Conservation (phyloP, 2,113 vertebrate species). For the Vanacampus margaritifer region DNA sequence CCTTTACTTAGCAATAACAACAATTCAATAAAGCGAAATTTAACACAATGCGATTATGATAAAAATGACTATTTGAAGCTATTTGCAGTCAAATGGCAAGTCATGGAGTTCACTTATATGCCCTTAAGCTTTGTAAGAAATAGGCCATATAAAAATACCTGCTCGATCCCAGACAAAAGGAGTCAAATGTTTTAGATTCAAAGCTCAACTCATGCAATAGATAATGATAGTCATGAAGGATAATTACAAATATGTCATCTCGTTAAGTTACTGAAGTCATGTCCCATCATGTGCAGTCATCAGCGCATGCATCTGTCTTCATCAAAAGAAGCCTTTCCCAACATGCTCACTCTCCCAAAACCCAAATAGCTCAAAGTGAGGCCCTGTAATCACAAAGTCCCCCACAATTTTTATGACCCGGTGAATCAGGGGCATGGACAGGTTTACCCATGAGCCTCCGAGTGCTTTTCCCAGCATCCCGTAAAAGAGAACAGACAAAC, state of each 20-base stretch:
- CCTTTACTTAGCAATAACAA: not conserved
- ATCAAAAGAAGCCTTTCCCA: conserved; percentile 47
- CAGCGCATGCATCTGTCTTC: conserved; percentile 53
- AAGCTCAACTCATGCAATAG: conserved; percentile 48
- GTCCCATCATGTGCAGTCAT: conserved; percentile 51
- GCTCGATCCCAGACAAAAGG: conserved; percentile 45
- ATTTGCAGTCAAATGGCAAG: not conserved
- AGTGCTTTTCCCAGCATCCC: conserved; percentile 54
- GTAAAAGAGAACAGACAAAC: conserved; percentile 62
- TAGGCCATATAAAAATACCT: conserved; percentile 67
- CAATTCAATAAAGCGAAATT: not conserved
- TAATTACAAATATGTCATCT: conserved; percentile 73
- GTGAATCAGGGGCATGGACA: conserved; percentile 64
- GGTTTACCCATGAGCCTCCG: conserved; percentile 63
- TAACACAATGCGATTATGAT: not conserved
- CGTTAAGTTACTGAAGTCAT: conserved; percentile 67
- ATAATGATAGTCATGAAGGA: conserved; percentile 67
- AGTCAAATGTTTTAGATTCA: conserved; percentile 42
- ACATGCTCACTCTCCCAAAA: conserved; percentile 28
- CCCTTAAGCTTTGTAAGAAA: conserved; percentile 39
- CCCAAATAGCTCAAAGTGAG: conserved; percentile 32
- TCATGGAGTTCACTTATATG: conserved; percentile 48
- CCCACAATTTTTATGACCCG: conserved; percentile 57
- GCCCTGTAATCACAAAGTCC: conserved; percentile 65
- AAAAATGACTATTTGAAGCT: not conserved